Evolutionary conservation across 2,113 vertebrate species (phyloP), one percentile per base, ranked within the genome.

Genomic region (Tyrannus savana): DNA sequence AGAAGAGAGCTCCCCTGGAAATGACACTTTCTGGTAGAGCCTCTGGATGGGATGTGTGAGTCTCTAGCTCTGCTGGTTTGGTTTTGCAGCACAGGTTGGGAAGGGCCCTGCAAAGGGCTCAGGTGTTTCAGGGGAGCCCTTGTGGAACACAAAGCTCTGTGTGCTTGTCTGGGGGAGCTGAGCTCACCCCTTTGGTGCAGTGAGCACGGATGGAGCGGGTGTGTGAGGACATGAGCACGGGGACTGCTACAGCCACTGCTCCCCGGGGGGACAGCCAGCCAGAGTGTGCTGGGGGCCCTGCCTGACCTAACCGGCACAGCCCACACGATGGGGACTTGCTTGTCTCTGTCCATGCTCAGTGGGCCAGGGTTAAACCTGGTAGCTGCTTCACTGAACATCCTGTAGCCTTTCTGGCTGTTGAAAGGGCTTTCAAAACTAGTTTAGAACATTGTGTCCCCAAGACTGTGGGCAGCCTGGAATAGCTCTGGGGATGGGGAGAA

Each of bases 101-200:
- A 77, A 69, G 63, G 21, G 39, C 24, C 19, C 53, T 64, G 30
- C 44, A 15, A 23, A 63, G 62, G 37, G 13, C 35, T 80, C 0
- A 0, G 17, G 15, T 62, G 69, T 55, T 87, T 21, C 50, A 74
- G 50, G n/a, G 49, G 37, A 73, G 37, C 16, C 27, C 10, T 60
- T 0, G 0, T 50, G 52, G 47, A 55, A 58, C 50, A 44, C 31
- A 60, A 25, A 35, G 4, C 11, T 39, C 55, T 10, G 31, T 46
- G n/a, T 42, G 30, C 39, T 55, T 3, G 1, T 55, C 10, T 4
- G 0, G 5, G 19, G 47, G 14, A 39, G 8, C 52, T 0, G 0
- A 44, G 66, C 15, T 50, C 49, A n/a, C 31, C 33, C 35, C 55
- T 56, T 19, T 41, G 66, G 12, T 27, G 31, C 58, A 39, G 41